phyloP scores from a whole-genome alignment of 2,113 vertebrate genomes.

The Arizona elegans region DNA sequence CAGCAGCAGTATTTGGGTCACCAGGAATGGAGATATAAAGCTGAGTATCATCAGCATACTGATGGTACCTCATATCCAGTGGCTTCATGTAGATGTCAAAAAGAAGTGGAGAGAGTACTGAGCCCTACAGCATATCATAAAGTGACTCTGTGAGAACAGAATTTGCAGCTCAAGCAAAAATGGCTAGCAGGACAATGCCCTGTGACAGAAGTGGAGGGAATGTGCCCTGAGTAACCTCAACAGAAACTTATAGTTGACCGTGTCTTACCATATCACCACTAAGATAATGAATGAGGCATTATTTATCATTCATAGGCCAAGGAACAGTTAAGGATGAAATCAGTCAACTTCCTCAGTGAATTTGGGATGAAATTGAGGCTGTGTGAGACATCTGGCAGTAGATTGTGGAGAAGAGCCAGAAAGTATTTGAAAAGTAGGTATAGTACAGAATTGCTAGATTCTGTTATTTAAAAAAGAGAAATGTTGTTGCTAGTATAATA shows the following conservation, averaged over 20 bases:
- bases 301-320: background rate
- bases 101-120: background rate
- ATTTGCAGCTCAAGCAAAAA: background rate
- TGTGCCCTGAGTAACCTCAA: background rate
- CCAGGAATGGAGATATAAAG: background rate
- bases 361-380: background rate
- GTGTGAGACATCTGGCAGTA: background rate
- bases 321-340: background rate
- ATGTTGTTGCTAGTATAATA: background rate
- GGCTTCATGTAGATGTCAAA: background rate
- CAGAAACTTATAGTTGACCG: background rate
- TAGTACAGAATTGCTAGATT: background rate
- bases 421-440: background rate
- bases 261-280: background rate
- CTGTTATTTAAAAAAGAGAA: background rate
- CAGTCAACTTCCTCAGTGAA: background rate
- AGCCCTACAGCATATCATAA: background rate
- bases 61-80: background rate
- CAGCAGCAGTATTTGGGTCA: background rate
- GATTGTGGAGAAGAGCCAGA: background rate
- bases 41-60: background rate
- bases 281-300: background rate
- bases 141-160: background rate
- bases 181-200: background rate
- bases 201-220: background rate